Evolutionary conservation across 2,113 vertebrate species (phyloP).

Genomic region (Acanthochromis polyacanthus): DNA sequence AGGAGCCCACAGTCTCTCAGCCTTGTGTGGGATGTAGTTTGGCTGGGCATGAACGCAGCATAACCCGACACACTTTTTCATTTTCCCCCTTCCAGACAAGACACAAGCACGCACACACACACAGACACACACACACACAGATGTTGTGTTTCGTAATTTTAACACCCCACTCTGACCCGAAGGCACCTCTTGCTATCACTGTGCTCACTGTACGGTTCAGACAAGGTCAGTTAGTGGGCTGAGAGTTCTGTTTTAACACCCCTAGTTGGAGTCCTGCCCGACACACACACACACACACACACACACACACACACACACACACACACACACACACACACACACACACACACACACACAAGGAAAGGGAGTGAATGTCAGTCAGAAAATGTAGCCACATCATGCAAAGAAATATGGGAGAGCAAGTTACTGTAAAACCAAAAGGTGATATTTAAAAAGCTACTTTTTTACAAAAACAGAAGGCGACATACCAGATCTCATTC

Average conservation of each 20-base stretch:
- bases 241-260: conserved; percentile 65
- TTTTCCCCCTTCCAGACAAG: conserved; percentile 67
- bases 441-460: conserved; percentile 3
- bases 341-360: neutral
- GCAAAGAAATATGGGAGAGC: conserved; percentile 39
- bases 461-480: conserved; percentile 10
- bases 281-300: conserved; percentile 24
- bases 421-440: conserved; percentile 12
- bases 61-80: conserved; percentile 76
- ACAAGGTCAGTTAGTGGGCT: conserved; percentile 70
- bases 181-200: conserved; percentile 50
- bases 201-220: conserved; percentile 60
- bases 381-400: conserved; percentile 51
- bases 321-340: conserved; percentile 23
- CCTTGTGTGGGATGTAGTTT: conserved; percentile 79
- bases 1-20: conserved; percentile 70
- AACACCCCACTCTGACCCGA: conserved; percentile 61
- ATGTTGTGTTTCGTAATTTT: conserved; percentile 60
- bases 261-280: conserved; percentile 50
- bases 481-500: neutral
- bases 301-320: conserved; percentile 2
- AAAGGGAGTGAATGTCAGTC: conserved; percentile 35
- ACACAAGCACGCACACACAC: conserved; percentile 28
- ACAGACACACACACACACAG: conserved; percentile 37
- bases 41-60: conserved; percentile 62